These are phyloP conservation scores for Bradypodion ventrale DNA, from an alignment of 2,797 vertebrate species.

Conservation along the genomic window DNA sequence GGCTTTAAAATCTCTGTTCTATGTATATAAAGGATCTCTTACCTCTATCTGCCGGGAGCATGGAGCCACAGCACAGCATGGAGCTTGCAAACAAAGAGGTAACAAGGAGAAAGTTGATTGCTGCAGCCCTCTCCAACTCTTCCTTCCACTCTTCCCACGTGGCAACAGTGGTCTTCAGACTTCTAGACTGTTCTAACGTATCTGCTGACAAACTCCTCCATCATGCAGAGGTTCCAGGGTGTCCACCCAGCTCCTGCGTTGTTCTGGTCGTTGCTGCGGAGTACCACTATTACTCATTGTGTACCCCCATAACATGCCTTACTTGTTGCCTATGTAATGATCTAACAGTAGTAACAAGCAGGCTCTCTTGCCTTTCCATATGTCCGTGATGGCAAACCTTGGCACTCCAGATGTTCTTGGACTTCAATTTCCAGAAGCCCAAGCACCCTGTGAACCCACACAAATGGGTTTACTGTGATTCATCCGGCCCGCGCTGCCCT, in stretches of 20 bases:
- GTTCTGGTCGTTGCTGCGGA: background rate
- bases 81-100: slow-evolving; percentile 81
- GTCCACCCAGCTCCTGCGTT: background rate
- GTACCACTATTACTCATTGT: background rate
- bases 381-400: too few species aligned
- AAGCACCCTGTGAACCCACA: too few species aligned
- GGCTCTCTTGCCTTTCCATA: background rate
- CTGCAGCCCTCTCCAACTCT: slow-evolving; percentile 35
- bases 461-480: too few species aligned
- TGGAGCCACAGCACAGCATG: slow-evolving; percentile 77
- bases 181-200: background rate
- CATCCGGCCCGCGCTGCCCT: too few species aligned
- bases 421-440: too few species aligned
- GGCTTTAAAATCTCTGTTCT: slow-evolving; percentile 77
- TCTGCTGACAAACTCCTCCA: background rate
- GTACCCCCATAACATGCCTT: background rate
- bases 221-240: background rate
- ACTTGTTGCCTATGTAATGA: background rate
- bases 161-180: slow-evolving; percentile 20
- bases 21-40: slow-evolving; percentile 86
- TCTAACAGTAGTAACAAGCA: background rate
- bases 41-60: slow-evolving; percentile 82
- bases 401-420: too few species aligned
- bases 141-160: slow-evolving; percentile 40
- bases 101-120: slow-evolving; percentile 63